Evolutionary conservation across 2,888 invertebrate genomes (phyloP), one percentile per base, ranked within the genome.

Genomic region (Melanophora roralis): DNA sequence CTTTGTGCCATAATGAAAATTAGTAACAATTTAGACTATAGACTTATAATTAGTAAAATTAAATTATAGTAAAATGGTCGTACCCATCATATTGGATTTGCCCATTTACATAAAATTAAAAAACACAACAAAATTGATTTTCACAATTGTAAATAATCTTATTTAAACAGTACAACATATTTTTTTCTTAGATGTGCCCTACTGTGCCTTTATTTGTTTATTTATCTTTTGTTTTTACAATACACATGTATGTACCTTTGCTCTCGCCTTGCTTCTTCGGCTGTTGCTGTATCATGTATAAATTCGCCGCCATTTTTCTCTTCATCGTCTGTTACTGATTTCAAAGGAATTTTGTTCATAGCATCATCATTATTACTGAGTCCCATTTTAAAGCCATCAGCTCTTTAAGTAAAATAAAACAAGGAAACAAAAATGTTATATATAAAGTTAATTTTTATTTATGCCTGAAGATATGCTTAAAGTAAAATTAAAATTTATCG

Each of bases 331-430:
- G 86, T 74, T 65, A 86, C 84, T 9, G 88, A 87, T 82, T 88
- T 88, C 47, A 88, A 82, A 83, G 88, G 88, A 81, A 88, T 88
- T 84, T 88, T 88, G 73, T 88, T 88, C 87, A 87, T 87, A 69
- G 85, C 86, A 85, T 88, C 88, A 75, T 88, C 88, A 65, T 86
- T 88, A 83, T 82, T 86, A 83, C 87, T 85, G 82, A 88, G 86
- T 68, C 80, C 80, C 88, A 88, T 88, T 83, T 88, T 88, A 82
- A 82, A 84, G 81, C 86, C 88, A 87, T 88, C 87, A 83, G 85
- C 81, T 76, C 83, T 84, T 78, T 16, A 38, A 62, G 12, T 27
- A 34, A 55, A 60, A 55, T 11, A 3, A 38, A 14, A n/a, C 36
- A 40, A 16, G 12, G 51, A 53, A 60, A 12, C 16, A 9, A 21